These are phyloP conservation scores for Remorina albescens DNA, from an alignment of 2,797 vertebrate species.

Conservation along the genomic window DNA sequence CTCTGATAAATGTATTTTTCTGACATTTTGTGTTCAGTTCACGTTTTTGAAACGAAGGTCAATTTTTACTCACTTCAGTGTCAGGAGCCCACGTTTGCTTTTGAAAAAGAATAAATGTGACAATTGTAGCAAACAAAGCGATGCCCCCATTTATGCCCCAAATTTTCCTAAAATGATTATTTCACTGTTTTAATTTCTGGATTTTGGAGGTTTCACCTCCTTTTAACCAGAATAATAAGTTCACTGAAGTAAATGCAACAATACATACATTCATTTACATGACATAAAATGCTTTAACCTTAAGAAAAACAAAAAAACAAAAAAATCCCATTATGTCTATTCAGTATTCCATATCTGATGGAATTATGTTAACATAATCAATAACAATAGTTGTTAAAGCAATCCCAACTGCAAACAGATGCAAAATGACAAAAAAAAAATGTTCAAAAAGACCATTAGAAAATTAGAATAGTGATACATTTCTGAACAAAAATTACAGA, in stretches of 20 bases:
- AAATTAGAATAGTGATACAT: not conserved
- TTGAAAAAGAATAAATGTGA: not conserved
- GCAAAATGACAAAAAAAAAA: too few relatives aligned
- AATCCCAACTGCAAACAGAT: not conserved
- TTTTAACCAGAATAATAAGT: not conserved
- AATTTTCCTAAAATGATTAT: not conserved
- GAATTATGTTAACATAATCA: not conserved
- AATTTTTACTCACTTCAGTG: not conserved
- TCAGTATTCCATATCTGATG: not conserved
- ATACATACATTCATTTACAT: too few relatives aligned
- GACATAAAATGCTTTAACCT: not conserved
- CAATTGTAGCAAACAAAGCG: not conserved
- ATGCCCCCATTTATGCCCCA: constrained; percentile 4
- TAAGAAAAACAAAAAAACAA: not conserved
- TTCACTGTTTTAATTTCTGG: not conserved
- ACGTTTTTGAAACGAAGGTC: not conserved
- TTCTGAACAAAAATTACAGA: not conserved
- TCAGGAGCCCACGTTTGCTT: not conserved
- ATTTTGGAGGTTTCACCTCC: rapidly evolving
- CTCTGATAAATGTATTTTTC: constrained; percentile 3
- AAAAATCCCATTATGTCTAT: too few relatives aligned
- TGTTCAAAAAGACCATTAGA: not conserved
- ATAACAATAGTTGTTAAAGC: not conserved
- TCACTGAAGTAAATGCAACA: not conserved
- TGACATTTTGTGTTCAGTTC: not conserved